phyloP scores from a whole-genome alignment of 2,888 invertebrate species.

The Polydrusus pterygomalis region DNA sequence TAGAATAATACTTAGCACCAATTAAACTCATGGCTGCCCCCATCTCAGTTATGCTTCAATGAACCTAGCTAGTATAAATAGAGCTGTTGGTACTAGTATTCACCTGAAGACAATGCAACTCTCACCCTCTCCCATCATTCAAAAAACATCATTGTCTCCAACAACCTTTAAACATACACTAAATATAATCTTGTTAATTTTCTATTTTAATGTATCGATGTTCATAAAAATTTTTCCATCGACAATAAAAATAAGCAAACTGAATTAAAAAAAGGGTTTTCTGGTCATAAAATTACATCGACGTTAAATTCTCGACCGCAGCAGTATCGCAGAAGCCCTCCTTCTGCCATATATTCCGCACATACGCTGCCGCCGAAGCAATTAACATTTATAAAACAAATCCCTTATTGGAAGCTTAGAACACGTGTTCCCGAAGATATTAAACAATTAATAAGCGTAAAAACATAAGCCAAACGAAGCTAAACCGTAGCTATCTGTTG shows the following conservation, averaged over 20 bases:
- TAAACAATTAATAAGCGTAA: slow-evolving; percentile 70
- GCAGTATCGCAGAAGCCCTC: slow-evolving; percentile 34
- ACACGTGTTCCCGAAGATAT: slow-evolving; percentile 72
- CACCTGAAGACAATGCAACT: too few species aligned
- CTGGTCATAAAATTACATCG: slow-evolving; percentile 41
- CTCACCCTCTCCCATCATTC: too few species aligned
- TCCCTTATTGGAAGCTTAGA: slow-evolving; percentile 69
- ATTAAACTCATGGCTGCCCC: too few species aligned
- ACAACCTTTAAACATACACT: too few species aligned
- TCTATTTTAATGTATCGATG: too few species aligned
- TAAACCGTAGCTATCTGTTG: slow-evolving; percentile 34
- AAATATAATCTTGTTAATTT: too few species aligned
- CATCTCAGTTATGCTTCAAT: too few species aligned
- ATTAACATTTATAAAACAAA: slow-evolving; percentile 72
- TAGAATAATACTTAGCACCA: too few species aligned
- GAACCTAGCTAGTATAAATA: too few species aligned
- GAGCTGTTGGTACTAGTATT: too few species aligned
- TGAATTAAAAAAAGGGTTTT: slow-evolving; percentile 33
- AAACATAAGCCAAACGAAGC: slow-evolving; percentile 38
- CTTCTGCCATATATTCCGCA: slow-evolving; percentile 60
- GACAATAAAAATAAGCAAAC: slow-evolving; percentile 30
- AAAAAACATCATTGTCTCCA: too few species aligned
- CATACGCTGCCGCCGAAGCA: slow-evolving; percentile 63
- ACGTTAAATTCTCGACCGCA: slow-evolving; percentile 41
- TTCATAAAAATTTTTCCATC: background rate